Conservation (phyloP, 1,140 invertebrate species). For the Drosophila pseudoananassae region DNA sequence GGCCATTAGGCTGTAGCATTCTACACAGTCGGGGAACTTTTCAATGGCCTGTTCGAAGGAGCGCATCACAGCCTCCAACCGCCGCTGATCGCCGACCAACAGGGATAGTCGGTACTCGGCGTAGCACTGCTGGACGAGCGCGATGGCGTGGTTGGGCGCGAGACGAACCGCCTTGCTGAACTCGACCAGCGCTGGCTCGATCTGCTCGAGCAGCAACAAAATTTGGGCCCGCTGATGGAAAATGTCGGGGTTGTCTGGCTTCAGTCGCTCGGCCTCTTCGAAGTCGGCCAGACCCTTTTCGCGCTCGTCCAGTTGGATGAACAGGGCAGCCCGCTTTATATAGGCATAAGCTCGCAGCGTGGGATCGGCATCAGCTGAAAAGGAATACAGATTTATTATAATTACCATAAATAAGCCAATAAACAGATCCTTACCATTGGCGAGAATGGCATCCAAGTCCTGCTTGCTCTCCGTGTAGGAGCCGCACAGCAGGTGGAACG, state of each 20-base stretch:
- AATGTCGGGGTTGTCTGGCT: slow-evolving; percentile 92
- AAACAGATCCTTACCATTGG: slow-evolving; percentile 83
- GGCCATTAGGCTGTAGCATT: slow-evolving; percentile 93
- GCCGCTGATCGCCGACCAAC: slow-evolving; percentile 85
- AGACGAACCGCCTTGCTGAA: slow-evolving; percentile 93
- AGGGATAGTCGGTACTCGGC: slow-evolving; percentile 90
- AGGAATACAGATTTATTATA: not conserved
- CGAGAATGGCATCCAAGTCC: slow-evolving; percentile 89
- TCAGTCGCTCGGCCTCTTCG: slow-evolving; percentile 89
- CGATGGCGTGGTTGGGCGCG: slow-evolving; percentile 92
- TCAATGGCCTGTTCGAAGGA: slow-evolving; percentile 91
- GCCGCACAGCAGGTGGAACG: slow-evolving; percentile 92
- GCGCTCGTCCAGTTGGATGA: slow-evolving; percentile 91
- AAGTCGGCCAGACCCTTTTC: slow-evolving; percentile 92
- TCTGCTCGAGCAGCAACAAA: slow-evolving; percentile 91
- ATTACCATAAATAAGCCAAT: not conserved
- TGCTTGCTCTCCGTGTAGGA: slow-evolving; percentile 88
- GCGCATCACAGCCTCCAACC: slow-evolving; percentile 87
- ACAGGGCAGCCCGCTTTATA: slow-evolving; percentile 94
- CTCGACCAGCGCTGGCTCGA: slow-evolving; percentile 91
- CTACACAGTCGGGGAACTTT: slow-evolving; percentile 92
- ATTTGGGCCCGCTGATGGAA: slow-evolving; percentile 92
- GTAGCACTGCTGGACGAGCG: slow-evolving; percentile 94
- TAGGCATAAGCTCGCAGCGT: slow-evolving; percentile 93
- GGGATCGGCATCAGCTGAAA: slow-evolving; percentile 84